These are phyloP conservation scores for Diabrotica virgifera DNA, from an alignment of 1,140 invertebrate species.

Conservation along the genomic window DNA sequence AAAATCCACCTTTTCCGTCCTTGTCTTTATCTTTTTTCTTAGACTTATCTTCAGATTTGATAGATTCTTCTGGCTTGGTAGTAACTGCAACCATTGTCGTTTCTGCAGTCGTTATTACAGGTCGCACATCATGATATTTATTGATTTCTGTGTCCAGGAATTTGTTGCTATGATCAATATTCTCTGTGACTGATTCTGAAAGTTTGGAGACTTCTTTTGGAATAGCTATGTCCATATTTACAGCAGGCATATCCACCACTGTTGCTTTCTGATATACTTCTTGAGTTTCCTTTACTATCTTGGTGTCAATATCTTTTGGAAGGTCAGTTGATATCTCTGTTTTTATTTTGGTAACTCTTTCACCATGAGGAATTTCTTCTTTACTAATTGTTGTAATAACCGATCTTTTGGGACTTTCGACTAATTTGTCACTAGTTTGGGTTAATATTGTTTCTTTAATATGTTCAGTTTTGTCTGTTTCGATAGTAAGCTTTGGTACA, in stretches of 20 bases:
- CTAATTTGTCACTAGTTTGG: neutral
- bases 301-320: neutral
- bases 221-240: neutral
- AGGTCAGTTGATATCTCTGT: constrained; percentile 5
- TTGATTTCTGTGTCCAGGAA: constrained; percentile 30
- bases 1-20: neutral
- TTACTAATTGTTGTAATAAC: constrained; percentile 5
- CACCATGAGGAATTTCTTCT: constrained; percentile 5
- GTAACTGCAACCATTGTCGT: neutral
- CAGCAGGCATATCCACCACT: neutral
- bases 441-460: neutral
- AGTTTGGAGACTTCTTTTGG: neutral
- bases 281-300: neutral
- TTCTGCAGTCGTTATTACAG: neutral
- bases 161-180: neutral
- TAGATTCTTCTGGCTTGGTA: neutral
- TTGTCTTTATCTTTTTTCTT: neutral
- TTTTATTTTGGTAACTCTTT: constrained; percentile 2
- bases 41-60: neutral
- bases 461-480: neutral
- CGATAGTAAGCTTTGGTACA: neutral
- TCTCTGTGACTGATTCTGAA: neutral
- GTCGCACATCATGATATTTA: constrained; percentile 31
- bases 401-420: constrained; percentile 8
- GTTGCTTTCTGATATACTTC: neutral